Evolutionary conservation across 2,113 vertebrate genomes (phyloP).

Genomic region (Scortum barcoo): DNA sequence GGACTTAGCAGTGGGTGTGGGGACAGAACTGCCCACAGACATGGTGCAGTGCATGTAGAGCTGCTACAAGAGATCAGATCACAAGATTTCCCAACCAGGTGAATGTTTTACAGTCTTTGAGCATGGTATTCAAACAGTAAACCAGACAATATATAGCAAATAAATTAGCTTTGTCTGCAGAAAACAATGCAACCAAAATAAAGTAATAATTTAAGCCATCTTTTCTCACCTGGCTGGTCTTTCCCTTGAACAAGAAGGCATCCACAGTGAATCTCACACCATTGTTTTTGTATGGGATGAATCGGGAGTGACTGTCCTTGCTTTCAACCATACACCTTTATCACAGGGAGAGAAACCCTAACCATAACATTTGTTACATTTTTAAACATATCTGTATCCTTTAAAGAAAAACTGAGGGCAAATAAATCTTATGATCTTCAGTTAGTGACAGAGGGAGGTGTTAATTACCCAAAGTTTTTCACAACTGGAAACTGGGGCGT

Average conservation of each 20-base stretch:
- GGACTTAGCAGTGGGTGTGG: conserved; percentile 74
- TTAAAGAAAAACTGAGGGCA: background rate
- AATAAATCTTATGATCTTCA: background rate
- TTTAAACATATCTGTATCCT: background rate
- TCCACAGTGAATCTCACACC: conserved; percentile 78
- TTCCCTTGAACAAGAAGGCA: conserved; percentile 76
- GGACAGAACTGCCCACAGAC: conserved; percentile 44
- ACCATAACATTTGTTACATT: fast-evolving
- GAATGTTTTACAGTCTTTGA: background rate
- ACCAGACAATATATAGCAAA: background rate
- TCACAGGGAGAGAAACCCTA: background rate
- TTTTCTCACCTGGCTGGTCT: conserved; percentile 65
- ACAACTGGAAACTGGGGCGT: conserved; percentile 71
- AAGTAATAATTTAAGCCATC: background rate
- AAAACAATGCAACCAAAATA: background rate
- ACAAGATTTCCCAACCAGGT: background rate
- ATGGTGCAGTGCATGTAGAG: conserved; percentile 83
- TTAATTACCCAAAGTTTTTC: conserved; percentile 80
- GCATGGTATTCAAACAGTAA: background rate
- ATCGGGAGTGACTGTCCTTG: conserved; percentile 68
- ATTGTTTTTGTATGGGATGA: conserved; percentile 69
- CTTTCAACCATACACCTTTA: conserved; percentile 81
- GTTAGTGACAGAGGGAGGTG: background rate
- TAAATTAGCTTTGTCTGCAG: background rate
- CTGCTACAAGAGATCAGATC: conserved; percentile 35